Evolutionary conservation across 1,140 invertebrate genomes (phyloP).

Genomic region (Dysdera silvatica): DNA sequence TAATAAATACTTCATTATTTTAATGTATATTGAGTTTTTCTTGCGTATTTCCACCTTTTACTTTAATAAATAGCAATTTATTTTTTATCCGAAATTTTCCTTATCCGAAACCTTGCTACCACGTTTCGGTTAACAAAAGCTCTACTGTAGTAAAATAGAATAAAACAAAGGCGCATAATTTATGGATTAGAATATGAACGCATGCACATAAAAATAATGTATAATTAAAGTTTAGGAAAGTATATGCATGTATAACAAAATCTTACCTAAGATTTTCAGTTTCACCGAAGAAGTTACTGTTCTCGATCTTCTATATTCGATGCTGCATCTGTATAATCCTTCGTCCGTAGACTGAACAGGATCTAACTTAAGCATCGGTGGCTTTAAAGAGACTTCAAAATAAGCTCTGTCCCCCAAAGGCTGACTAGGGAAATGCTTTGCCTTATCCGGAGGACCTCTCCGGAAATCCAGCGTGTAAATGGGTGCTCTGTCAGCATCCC

Average conservation of each 20-base stretch:
- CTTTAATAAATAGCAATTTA: too few species aligned
- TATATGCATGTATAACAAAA: background rate
- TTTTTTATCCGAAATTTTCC: too few species aligned
- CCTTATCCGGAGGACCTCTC: slow-evolving; percentile 27
- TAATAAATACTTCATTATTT: too few species aligned
- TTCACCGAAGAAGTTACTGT: slow-evolving; percentile 47
- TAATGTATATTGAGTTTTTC: too few species aligned
- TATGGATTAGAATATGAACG: too few species aligned
- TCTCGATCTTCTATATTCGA: slow-evolving; percentile 80
- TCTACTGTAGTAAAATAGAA: too few species aligned
- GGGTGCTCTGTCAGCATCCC: slow-evolving; percentile 47
- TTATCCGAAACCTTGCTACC: too few species aligned
- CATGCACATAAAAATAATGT: background rate
- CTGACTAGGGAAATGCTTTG: slow-evolving; percentile 28
- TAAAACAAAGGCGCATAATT: too few species aligned
- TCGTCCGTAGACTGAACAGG: slow-evolving; percentile 69
- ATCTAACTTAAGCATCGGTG: slow-evolving; percentile 66
- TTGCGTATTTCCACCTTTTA: too few species aligned
- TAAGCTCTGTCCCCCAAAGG: slow-evolving; percentile 28
- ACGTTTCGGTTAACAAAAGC: too few species aligned
- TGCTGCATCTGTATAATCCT: slow-evolving; percentile 80
- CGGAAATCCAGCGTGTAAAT: slow-evolving; percentile 37
- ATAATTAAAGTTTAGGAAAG: background rate
- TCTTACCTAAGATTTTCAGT: slow-evolving; percentile 33
- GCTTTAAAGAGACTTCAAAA: slow-evolving; percentile 33